Evolutionary conservation across 1,140 invertebrate species (phyloP).

Genomic region (Aphis craccivora): DNA sequence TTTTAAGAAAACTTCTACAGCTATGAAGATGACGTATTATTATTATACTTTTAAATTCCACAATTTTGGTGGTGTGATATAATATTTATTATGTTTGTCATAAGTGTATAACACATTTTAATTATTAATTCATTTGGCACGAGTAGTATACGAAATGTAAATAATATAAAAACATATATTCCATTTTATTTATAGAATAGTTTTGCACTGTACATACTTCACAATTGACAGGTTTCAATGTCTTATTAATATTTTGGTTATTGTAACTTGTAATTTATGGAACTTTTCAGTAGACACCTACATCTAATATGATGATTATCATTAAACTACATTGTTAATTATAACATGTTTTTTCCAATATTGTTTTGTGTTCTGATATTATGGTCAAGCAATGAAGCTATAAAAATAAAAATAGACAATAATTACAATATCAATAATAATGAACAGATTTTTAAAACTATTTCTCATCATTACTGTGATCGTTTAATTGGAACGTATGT

Average conservation of each 20-base stretch:
- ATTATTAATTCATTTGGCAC: neutral
- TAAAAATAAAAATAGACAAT: neutral
- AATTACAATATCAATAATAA: neutral
- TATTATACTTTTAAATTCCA: neutral
- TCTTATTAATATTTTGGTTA: neutral
- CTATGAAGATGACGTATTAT: neutral
- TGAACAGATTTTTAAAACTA: neutral
- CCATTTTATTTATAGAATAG: neutral
- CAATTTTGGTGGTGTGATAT: neutral
- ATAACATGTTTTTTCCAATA: neutral
- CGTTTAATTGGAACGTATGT: neutral
- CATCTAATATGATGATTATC: neutral
- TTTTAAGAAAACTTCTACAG: neutral
- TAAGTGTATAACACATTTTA: neutral
- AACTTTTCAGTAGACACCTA: neutral
- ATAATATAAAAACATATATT: neutral
- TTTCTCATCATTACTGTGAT: slow-evolving; percentile 35
- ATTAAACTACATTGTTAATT: too few species aligned
- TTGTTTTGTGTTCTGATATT: neutral
- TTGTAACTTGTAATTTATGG: neutral
- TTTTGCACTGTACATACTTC: neutral
- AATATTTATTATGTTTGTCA: neutral
- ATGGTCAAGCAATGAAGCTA: neutral
- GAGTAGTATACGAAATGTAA: neutral
- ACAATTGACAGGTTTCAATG: neutral